Percentiles rank a stretch among this genome's conserved stretches.
These are phyloP conservation scores for Iguana delicatissima DNA, from an alignment of 2,797 vertebrate genomes.

Conservation along the genomic window DNA sequence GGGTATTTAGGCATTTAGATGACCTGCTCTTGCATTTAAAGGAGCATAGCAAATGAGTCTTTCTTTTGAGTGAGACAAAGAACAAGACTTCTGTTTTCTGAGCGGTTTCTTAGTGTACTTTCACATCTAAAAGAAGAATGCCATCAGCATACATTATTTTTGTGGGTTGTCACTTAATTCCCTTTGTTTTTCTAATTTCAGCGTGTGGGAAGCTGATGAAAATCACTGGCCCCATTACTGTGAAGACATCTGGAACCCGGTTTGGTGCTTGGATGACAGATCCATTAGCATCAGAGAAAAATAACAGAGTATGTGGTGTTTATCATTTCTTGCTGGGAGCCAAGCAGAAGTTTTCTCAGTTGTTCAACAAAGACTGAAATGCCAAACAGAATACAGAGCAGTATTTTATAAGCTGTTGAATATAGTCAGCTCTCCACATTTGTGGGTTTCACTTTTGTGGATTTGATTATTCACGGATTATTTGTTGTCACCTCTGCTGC, in stretches of 20 bases:
- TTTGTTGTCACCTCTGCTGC: too few species aligned
- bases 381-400: conserved; percentile 11
- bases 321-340: conserved; percentile 9
- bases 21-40: not conserved
- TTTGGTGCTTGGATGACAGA: conserved; percentile 99
- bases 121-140: not conserved
- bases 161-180: not conserved
- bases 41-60: not conserved
- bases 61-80: not conserved
- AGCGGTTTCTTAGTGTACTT: not conserved
- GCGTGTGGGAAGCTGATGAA: conserved; percentile 99
- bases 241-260: conserved; percentile 98
- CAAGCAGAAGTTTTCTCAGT: conserved; percentile 13
- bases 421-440: too few species aligned
- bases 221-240: conserved; percentile 94
- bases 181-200: conserved; percentile 86
- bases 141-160: not conserved
- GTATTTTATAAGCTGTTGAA: not conserved
- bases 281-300: conserved; percentile 91
- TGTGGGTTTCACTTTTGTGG: too few species aligned
- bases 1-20: not conserved
- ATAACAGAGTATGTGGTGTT: conserved; percentile 90
- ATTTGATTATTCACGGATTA: too few species aligned
- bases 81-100: not conserved
- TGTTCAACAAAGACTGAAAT: conserved; percentile 13